Base-by-base conservation (phyloP, 2,888 invertebrate species). In the Tachina lurida region DNA sequence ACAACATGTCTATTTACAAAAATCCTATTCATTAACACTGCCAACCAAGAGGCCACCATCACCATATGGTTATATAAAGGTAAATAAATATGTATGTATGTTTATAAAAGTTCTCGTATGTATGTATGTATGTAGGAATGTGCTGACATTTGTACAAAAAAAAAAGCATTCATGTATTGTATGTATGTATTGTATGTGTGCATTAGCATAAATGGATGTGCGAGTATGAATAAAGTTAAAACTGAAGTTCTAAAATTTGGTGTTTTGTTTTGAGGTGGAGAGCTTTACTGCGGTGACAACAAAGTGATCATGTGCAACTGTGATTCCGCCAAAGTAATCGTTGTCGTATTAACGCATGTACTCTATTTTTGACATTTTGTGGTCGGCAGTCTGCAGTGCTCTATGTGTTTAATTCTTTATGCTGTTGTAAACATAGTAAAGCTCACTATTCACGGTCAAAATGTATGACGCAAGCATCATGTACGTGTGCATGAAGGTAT, bases 1-100 rank as follows among this genome's bases (percentile, higher is more conserved):
- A 86, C 89, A 91, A 49, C 93, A 93, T 87, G 90, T 91, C 81
- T 91, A 90, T 87, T 88, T 93, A 75, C 93, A 93, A 87, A 93
- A 93, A 89, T 92, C 93, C 84, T 93, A 93, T 88, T 93, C 93
- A 81, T 87, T 93, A 86, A 93, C 93, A 83, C 87, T 93, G 88
- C 92, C 93, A 85, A 90, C 91, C 82, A 91, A 92, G 71, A 90
- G 91, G 17, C 89, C 91, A 43, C 91, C 91, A 52, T 91, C 92
- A 47, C 88, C 89, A 43, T 91, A 89, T 88, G 88, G 87, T 71
- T 90, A 89, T 83, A 88, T 89, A 74, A 91, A 92, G 92, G 92
- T 92, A 92, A 90, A 60, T 73, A 71, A 52, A n/a, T 75, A 41
- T 31, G 43, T 43, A 0, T 31, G 62, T 22, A 54, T n/a, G n/a